Percentiles rank a stretch among this genome's conserved stretches.
phyloP scores from a whole-genome alignment of 1,140 invertebrate genomes.

The Zaprionus kolodkinae region DNA sequence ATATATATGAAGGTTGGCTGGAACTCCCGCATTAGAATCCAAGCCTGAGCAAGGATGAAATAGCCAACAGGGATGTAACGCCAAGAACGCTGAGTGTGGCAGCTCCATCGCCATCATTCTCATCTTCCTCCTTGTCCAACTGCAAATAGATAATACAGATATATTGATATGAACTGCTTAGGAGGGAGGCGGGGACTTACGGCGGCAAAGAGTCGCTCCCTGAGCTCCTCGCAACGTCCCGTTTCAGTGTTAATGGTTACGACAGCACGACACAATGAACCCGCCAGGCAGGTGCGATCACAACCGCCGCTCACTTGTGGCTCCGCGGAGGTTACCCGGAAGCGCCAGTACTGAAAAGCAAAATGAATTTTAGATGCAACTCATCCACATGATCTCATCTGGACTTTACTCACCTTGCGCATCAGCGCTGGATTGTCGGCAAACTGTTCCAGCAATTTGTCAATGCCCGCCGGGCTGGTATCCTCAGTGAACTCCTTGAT shows the following conservation, averaged over 20 bases:
- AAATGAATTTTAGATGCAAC: neutral
- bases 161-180: neutral
- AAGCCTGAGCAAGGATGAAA: slow-evolving; percentile 52
- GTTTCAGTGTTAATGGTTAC: slow-evolving; percentile 85
- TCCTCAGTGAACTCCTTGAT: slow-evolving; percentile 86
- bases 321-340: slow-evolving; percentile 86
- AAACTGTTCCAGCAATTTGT: slow-evolving; percentile 85
- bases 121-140: slow-evolving; percentile 60
- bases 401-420: slow-evolving; percentile 57
- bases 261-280: slow-evolving; percentile 86
- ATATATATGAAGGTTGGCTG: slow-evolving; percentile 1
- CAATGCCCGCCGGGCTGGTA: slow-evolving; percentile 84
- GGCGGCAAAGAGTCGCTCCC: slow-evolving; percentile 52
- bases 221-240: slow-evolving; percentile 86
- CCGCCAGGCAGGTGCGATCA: slow-evolving; percentile 86
- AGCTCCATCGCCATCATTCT: slow-evolving; percentile 32
- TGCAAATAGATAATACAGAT: slow-evolving; percentile 4
- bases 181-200: slow-evolving; percentile 54
- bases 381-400: neutral
- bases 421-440: slow-evolving; percentile 65
- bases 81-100: slow-evolving; percentile 48
- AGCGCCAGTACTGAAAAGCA: slow-evolving; percentile 83
- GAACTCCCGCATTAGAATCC: slow-evolving; percentile 31
- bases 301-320: slow-evolving; percentile 85
- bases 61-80: slow-evolving; percentile 49